Evolutionary conservation across 1,140 invertebrate species (phyloP), one percentile per base, ranked within the genome.

Genomic region (Heliconius himera): DNA sequence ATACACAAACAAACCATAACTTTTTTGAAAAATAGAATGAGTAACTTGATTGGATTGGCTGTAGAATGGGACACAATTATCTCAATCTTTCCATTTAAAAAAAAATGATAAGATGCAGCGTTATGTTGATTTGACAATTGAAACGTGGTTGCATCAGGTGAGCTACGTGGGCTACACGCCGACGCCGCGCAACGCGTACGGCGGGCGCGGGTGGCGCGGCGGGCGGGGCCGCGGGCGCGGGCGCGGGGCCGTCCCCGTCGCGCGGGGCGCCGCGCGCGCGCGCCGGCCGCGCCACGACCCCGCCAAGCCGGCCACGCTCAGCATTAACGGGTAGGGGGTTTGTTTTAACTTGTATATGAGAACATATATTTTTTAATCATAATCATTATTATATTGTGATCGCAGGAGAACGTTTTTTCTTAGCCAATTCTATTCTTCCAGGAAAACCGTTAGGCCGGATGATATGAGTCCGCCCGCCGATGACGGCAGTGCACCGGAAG

Each of bases 141-240:
- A n/a, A n/a, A n/a, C n/a, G n/a, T n/a, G n/a, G n/a, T n/a, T n/a
- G n/a, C n/a, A 41, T 36, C 33, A 93, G 87, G 88, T 93, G 80
- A 88, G 88, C 86, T 94, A 94, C 84, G 92, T 94, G 85, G 91
- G 93, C 46, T 94, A 94, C 84, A 93, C 92, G 60, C 90, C 92
- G 74, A 87, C 90, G 54, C 83, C 89, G 38, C 93, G 92, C 77
- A 92, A 92, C 87, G 80, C 92, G 74, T 93, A 94, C 88, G 88
- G 89, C 13, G 87, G 87, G 8, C 88, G 88, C 82, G 87, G 87
- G 0, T 89, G 91, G 87, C 90, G 93, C 76, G 89, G 87, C 18
- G 81, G 83, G 33, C 85, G 92, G 0, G 88, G 80, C 6, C 85
- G 89, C 8, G 84, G 89, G 9, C 87, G 90, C 41, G 87, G 88